Evolutionary conservation across 1,140 invertebrate genomes (phyloP).

Genomic region (Megalonaias nervosa): DNA sequence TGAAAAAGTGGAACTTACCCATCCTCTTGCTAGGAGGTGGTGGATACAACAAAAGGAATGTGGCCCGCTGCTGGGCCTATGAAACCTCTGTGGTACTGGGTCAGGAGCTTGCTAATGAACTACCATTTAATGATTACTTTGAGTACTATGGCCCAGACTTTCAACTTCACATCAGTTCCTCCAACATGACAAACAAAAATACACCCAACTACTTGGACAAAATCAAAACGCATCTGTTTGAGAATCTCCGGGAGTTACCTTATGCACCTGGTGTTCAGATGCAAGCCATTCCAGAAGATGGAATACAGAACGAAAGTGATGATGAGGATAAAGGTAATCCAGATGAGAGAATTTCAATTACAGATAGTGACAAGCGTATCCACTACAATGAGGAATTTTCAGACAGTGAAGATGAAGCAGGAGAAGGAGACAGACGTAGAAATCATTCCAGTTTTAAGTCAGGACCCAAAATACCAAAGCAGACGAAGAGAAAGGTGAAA

Average conservation of each 20-base stretch:
- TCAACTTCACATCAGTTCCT: conserved; percentile 99
- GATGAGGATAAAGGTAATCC: conserved; percentile 89
- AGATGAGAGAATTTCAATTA: conserved; percentile 84
- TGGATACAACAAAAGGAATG: conserved; percentile 97
- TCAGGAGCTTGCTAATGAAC: conserved; percentile 95
- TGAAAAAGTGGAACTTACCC: conserved; percentile 94
- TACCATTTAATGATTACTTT: conserved; percentile 99
- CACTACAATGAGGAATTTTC: conserved; percentile 97
- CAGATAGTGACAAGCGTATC: conserved; percentile 88
- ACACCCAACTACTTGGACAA: conserved; percentile 98
- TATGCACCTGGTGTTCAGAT: conserved; percentile 99
- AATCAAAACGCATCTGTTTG: conserved; percentile 94
- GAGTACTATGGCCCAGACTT: conserved; percentile 99
- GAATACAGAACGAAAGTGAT: conserved; percentile 69
- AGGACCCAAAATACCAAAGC: conserved; percentile 80
- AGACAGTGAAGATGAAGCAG: conserved; percentile 90
- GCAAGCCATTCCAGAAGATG: conserved; percentile 76
- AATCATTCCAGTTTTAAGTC: conserved; percentile 81
- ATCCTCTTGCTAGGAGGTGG: conserved; percentile 96
- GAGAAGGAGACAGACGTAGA: conserved; percentile 86
- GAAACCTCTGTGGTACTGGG: conserved; percentile 97
- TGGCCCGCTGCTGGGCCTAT: conserved; percentile 99
- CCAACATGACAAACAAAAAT: conserved; percentile 99
- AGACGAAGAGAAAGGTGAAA: conserved; percentile 54
- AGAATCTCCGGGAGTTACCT: conserved; percentile 97